phyloP scores from a whole-genome alignment of 2,888 invertebrate genomes.

The Choristoneura rosaceana region DNA sequence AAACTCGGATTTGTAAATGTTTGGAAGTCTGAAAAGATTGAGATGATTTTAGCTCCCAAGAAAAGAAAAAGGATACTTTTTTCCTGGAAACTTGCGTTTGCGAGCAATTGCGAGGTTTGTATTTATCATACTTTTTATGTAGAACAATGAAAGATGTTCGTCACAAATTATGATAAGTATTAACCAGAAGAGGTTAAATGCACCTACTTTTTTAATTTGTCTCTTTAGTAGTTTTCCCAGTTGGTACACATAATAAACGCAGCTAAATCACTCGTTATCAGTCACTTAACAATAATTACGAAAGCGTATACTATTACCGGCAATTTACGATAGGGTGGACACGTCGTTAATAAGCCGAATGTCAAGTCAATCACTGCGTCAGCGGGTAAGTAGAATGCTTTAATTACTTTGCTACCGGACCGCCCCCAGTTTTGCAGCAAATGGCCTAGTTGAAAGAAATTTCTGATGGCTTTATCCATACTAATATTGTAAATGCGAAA shows the following conservation, averaged over 20 bases:
- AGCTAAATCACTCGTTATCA: constrained; percentile 31
- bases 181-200: no score
- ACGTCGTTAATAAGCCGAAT: constrained; percentile 35
- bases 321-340: constrained; percentile 36
- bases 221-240: neutral
- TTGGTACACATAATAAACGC: neutral
- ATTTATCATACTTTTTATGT: no score
- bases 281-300: constrained; percentile 37
- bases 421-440: constrained; percentile 35
- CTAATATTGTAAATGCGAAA: no score
- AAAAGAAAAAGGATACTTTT: no score
- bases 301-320: constrained; percentile 35
- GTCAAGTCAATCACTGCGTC: constrained; percentile 38
- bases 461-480: neutral
- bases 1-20: no score
- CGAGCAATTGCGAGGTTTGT: no score
- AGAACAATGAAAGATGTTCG: no score
- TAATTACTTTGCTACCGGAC: constrained; percentile 42
- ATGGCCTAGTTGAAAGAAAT: neutral
- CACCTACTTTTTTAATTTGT: no score
- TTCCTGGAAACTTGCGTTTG: no score
- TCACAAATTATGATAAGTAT: no score
- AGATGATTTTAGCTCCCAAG: no score
- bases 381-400: constrained; percentile 50
- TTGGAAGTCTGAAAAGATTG: no score